These are phyloP conservation scores for Diaprepes abbreviatus DNA, from an alignment of 2,888 invertebrate species.

Conservation along the genomic window DNA sequence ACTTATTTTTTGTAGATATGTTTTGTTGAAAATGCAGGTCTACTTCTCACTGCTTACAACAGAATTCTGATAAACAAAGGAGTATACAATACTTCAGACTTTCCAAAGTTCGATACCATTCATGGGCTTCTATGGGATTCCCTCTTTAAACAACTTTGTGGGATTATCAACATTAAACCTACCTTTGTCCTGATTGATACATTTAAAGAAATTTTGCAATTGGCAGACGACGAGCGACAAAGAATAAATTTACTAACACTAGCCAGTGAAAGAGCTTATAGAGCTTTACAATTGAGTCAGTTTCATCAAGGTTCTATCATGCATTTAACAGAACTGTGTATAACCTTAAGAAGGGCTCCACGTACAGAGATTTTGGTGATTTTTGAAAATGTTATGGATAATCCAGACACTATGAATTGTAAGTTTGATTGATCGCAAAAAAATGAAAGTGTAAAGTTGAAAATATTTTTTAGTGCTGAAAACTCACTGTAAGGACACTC, in stretches of 20 bases:
- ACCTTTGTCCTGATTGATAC: slow-evolving; percentile 51
- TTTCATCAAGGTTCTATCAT: slow-evolving; percentile 51
- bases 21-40: slow-evolving; percentile 43
- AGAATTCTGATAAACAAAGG: slow-evolving; percentile 50
- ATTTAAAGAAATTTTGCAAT: slow-evolving; percentile 48
- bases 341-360: slow-evolving; percentile 50
- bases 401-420: slow-evolving; percentile 40
- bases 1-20: slow-evolving; percentile 31
- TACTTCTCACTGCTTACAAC: slow-evolving; percentile 47
- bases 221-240: slow-evolving; percentile 48
- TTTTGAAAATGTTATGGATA: slow-evolving; percentile 50
- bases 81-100: slow-evolving; percentile 34
- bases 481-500: slow-evolving; percentile 45
- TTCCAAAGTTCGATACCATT: slow-evolving; percentile 50
- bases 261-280: slow-evolving; percentile 51
- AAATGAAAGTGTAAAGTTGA: too few species aligned
- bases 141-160: slow-evolving; percentile 50
- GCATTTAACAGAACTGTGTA: slow-evolving; percentile 54
- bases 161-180: slow-evolving; percentile 50
- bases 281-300: slow-evolving; percentile 42
- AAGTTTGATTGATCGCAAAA: slow-evolving; percentile 21
- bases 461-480: slow-evolving; percentile 43
- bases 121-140: slow-evolving; percentile 50
- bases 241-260: slow-evolving; percentile 45
- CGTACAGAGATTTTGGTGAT: slow-evolving; percentile 43